Percentiles rank a stretch among this genome's conserved stretches.
Conservation (phyloP, 2,113 vertebrate genomes). For the Trichomycterus rosablanca region DNA sequence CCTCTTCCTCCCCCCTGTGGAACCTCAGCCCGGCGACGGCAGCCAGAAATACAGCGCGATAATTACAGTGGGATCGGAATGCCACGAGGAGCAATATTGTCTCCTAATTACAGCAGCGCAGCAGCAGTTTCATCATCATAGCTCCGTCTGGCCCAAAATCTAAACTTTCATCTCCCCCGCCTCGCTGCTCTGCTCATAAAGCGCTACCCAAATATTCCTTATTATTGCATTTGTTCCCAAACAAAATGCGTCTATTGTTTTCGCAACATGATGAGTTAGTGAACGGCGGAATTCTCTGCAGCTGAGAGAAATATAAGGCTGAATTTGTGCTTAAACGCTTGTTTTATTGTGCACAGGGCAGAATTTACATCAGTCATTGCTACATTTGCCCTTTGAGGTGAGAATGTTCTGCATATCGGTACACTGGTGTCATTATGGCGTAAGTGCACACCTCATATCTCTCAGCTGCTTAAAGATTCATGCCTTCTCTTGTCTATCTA, state of each 20-base stretch:
- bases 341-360: too few relatives aligned
- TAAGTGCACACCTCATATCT: neutral
- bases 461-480: conserved; percentile 44
- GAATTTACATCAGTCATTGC: neutral
- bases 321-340: too few relatives aligned
- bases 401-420: conserved; percentile 23
- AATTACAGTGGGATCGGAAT: conserved; percentile 53
- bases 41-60: conserved; percentile 38
- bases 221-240: conserved; percentile 40
- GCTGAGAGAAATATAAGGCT: neutral
- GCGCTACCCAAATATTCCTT: conserved; percentile 20
- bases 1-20: conserved; percentile 23
- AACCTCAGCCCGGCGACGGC: conserved; percentile 40
- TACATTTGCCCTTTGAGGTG: neutral
- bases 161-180: conserved; percentile 59
- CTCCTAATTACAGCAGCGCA: conserved; percentile 62
- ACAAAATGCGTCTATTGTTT: conserved; percentile 20
- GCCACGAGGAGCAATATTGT: conserved; percentile 61
- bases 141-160: conserved; percentile 56
- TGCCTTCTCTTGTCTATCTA: conserved; percentile 20
- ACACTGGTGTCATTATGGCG: conserved; percentile 20
- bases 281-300: neutral
- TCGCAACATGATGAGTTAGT: conserved; percentile 1
- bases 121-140: conserved; percentile 70
- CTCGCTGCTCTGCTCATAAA: conserved; percentile 41